Evolutionary conservation across 2,113 vertebrate species (phyloP), one percentile per base, ranked within the genome.

Genomic region (Clarias macrocephalus): DNA sequence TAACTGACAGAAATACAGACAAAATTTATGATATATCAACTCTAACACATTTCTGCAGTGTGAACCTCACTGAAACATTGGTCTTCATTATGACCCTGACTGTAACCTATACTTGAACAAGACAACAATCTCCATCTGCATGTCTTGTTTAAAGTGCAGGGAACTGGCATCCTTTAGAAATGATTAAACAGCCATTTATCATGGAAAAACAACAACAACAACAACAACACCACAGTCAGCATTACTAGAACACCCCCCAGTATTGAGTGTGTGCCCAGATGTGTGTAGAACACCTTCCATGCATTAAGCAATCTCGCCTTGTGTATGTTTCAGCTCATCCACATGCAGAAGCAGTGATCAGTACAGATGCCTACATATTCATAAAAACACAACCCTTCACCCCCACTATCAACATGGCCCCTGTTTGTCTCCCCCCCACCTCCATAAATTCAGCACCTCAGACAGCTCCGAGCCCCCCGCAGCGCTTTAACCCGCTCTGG

Each of bases 381-480:
- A 25, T 60, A 23, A 48, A 68, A 48, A 80, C 28, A 59, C 54
- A 16, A 28, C 21, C 80, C 16, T 66, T 52, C 12, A 37, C 16
- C 23, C 23, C 13, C 6, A 84, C 28, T 54, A 37, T 21, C 83
- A 75, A 73, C 37, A 60, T 56, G 56, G 56, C 21, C 54, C 21
- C 54, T 48, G 66, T 10, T 72, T 57, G 48, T 54, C 1, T 13
- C 3, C 10, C 73, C 48, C 15, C 16, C 30, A 48, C 21, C 30
- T 16, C 13, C 30, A 42, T 60, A 48, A 7, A 48, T 84, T 60
- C 83, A 84, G 83, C 66, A 84, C 83, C 83, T 16, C 83, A 42
- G 83, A 84, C 83, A 84, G 83, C 83, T 84, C 83, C 66, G 2
- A 84, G 25, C n/a, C 65, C 25, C 28, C 30, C 57, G n/a, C 48